Conservation (phyloP, 2,113 vertebrate species). For the Anarrhichthys ocellatus region DNA sequence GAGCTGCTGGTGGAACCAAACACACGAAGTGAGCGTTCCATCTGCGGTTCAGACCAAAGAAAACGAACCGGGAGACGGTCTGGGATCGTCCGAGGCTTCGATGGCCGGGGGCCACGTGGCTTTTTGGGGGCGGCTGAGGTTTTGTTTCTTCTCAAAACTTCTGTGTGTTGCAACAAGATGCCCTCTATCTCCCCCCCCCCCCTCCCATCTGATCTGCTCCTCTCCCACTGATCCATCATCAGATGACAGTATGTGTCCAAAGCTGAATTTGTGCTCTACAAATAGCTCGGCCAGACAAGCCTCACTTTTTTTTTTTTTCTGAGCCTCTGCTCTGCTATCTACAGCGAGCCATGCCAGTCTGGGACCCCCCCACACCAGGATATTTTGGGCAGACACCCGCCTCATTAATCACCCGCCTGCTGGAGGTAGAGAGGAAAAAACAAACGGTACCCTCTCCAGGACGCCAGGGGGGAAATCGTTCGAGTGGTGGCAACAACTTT, state of each 20-base stretch:
- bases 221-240: constrained; percentile 77
- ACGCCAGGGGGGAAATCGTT: constrained; percentile 75
- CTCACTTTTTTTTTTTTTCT: constrained; percentile 66
- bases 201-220: constrained; percentile 38
- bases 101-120: constrained; percentile 28
- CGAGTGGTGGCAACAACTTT: constrained; percentile 82
- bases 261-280: constrained; percentile 83
- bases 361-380: constrained; percentile 67
- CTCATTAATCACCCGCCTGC: constrained; percentile 84
- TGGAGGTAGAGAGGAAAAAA: constrained; percentile 73
- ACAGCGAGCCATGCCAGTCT: constrained; percentile 77
- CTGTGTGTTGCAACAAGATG: constrained; percentile 44
- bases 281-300: constrained; percentile 82
- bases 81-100: constrained; percentile 10
- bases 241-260: constrained; percentile 75
- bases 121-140: not conserved
- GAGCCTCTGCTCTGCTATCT: constrained; percentile 79
- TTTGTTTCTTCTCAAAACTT: constrained; percentile 41
- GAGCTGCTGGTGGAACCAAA: not conserved
- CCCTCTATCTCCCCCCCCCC: not conserved
- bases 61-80: constrained; percentile 7
- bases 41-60: constrained; percentile 30
- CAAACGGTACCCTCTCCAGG: constrained; percentile 70
- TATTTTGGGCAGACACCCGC: constrained; percentile 76
- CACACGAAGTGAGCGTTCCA: not conserved